Conservation (phyloP, 2,797 vertebrate genomes). For the Melanotaenia pygmaea region DNA sequence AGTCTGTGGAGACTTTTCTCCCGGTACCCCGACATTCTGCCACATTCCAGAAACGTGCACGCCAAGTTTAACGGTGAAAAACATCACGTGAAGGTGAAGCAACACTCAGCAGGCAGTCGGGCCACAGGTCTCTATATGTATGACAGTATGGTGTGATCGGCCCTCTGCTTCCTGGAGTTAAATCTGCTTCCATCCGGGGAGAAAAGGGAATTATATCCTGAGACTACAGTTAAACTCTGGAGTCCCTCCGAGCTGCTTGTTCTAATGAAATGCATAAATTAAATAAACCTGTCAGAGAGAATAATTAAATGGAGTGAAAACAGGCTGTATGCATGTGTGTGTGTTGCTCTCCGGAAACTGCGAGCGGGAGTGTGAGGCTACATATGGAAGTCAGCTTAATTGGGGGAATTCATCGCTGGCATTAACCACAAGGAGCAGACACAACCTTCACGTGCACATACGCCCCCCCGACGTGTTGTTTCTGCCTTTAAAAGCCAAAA, state of each 20-base stretch:
- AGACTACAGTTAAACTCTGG: slow-evolving; percentile 37
- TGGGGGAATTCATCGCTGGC: slow-evolving; percentile 47
- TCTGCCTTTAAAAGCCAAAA: no score
- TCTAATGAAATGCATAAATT: slow-evolving; percentile 66
- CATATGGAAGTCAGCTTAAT: slow-evolving; percentile 62
- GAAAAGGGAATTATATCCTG: slow-evolving; percentile 54
- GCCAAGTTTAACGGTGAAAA: no score
- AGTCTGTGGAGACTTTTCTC: no score
- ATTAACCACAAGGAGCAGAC: slow-evolving; percentile 42
- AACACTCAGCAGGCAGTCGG: no score
- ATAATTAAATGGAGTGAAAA: slow-evolving; percentile 55
- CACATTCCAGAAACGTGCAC: no score
- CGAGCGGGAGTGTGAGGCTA: slow-evolving; percentile 34
- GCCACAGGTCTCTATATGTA: no score
- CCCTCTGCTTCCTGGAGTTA: not conserved
- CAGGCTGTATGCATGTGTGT: slow-evolving; percentile 9
- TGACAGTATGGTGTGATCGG: no score
- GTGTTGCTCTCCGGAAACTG: slow-evolving; percentile 9
- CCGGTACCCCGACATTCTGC: no score
- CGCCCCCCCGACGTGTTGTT: no score
- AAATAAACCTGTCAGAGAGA: slow-evolving; percentile 60
- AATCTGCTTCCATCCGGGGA: slow-evolving; percentile 44
- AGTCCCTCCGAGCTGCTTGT: slow-evolving; percentile 30
- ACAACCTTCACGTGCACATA: not conserved
- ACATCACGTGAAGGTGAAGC: no score